Evolutionary conservation across 2,113 vertebrate species (phyloP).

Genomic region (Crotalus helleri): DNA sequence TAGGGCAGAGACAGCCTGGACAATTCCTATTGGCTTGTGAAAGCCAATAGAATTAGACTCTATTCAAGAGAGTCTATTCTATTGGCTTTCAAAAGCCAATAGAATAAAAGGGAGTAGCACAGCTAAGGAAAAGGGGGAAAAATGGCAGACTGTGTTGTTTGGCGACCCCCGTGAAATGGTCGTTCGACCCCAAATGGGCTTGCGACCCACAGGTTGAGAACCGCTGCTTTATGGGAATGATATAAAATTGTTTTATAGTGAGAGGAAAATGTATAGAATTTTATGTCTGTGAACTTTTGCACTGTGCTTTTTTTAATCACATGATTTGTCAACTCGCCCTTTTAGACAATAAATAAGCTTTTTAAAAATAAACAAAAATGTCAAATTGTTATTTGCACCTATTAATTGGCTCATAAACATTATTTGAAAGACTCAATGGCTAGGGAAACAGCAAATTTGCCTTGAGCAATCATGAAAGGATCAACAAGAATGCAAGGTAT

Average conservation of each 20-base stretch:
- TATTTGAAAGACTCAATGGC: neutral
- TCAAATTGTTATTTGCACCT: neutral
- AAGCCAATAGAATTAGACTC: too few relatives aligned
- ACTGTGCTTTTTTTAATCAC: neutral
- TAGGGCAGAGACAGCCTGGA: too few relatives aligned
- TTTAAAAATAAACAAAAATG: neutral
- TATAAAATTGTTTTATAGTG: neutral
- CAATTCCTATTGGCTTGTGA: too few relatives aligned
- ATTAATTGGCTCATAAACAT: neutral
- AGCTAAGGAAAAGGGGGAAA: too few relatives aligned
- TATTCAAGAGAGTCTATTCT: too few relatives aligned
- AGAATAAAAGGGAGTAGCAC: too few relatives aligned
- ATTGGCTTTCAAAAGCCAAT: too few relatives aligned
- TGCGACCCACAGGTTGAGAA: too few relatives aligned
- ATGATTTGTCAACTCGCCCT: neutral
- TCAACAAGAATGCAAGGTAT: neutral
- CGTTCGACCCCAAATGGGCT: too few relatives aligned
- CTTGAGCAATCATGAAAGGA: neutral
- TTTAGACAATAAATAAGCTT: neutral
- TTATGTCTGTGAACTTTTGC: neutral
- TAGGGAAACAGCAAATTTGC: neutral
- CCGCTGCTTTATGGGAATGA: neutral
- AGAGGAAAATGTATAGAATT: neutral
- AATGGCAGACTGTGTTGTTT: too few relatives aligned
- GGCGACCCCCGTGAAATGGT: too few relatives aligned